Evolutionary conservation across 2,797 vertebrate genomes (phyloP), one percentile per base, ranked within the genome.

Genomic region (Botia almorhae): DNA sequence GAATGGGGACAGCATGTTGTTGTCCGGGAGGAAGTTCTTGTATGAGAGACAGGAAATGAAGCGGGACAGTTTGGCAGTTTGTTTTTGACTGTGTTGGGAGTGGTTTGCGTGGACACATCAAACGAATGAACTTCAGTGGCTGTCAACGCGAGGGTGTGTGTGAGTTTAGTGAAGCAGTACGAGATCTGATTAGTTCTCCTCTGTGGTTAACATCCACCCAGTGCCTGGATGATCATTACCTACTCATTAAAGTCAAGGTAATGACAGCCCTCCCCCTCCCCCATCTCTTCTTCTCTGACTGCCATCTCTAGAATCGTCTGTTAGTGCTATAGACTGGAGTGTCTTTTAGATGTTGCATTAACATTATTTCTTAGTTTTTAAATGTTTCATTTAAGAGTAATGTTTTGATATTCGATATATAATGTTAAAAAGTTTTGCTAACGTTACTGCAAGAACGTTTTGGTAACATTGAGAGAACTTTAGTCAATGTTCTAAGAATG

Each of bases 151-250:
- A 26, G 61, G 2, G 19, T 70, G n/a, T 75, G n/a, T 67, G 48
- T 56, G 29, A 53, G 70, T 73, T 8, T 36, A 10, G 55, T 51
- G 29, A 55, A 50, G 17, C 75, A 55, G 21, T 46, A 61, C 72
- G 51, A 43, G 43, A 72, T 81, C 82, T 83, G 84, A 85, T 85
- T 82, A 83, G 80, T 76, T 78, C 76, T 83, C 73, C 73, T 80
- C 80, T 74, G 84, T 74, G 82, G 82, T 83, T 85, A 51, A 4
- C 58, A 74, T 83, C 81, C 48, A 79, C 77, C 81, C 81, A 80
- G 68, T 72, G 76, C n/a, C 67, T 75, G 68, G 60, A 71, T 55
- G 36, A 68, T 82, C 83, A 80, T 81, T 80, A 82, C 76, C 55
- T 39, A 51, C 72, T 84, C 76, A 84, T 84, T 80, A 79, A 53